Percentiles rank a stretch among this genome's conserved stretches.
phyloP scores from a whole-genome alignment of 2,888 invertebrate species.

The Pseudoips prasinana region DNA sequence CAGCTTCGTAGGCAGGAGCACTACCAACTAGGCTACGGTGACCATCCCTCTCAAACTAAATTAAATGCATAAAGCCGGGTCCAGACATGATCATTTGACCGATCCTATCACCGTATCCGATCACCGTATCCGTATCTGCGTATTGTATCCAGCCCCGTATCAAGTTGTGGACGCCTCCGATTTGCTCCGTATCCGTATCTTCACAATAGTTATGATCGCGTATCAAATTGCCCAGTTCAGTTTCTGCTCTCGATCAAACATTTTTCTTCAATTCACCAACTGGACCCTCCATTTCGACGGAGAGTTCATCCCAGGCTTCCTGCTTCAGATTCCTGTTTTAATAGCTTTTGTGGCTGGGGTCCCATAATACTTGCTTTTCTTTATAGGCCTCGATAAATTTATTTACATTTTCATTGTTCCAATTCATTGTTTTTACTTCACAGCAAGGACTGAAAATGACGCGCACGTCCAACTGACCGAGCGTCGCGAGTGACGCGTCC shows the following conservation, averaged over 20 bases:
- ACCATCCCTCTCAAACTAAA: too few species aligned
- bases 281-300: constrained; percentile 13
- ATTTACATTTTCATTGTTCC: constrained; percentile 22
- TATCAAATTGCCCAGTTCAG: constrained; percentile 11
- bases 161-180: constrained; percentile 14
- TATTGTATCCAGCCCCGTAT: too few species aligned
- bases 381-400: constrained; percentile 24
- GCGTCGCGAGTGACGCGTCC: constrained; percentile 5
- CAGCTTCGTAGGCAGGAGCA: too few species aligned
- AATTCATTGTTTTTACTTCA: too few species aligned
- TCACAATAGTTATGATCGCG: constrained; percentile 14
- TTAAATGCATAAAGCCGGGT: too few species aligned
- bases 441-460: constrained; percentile 15
- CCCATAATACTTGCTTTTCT: constrained; percentile 23
- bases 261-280: constrained; percentile 19
- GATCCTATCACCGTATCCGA: too few species aligned
- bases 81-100: constrained; percentile 7
- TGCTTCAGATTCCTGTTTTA: constrained; percentile 18
- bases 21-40: too few species aligned
- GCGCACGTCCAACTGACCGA: too few species aligned
- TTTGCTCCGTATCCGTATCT: constrained; percentile 23
- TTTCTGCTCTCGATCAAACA: constrained; percentile 13
- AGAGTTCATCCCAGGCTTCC: constrained; percentile 18
- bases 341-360: constrained; percentile 21
- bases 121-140: constrained; percentile 18